These are phyloP conservation scores for Danaus plexippus DNA, from an alignment of 1,140 invertebrate genomes.

Conservation along the genomic window DNA sequence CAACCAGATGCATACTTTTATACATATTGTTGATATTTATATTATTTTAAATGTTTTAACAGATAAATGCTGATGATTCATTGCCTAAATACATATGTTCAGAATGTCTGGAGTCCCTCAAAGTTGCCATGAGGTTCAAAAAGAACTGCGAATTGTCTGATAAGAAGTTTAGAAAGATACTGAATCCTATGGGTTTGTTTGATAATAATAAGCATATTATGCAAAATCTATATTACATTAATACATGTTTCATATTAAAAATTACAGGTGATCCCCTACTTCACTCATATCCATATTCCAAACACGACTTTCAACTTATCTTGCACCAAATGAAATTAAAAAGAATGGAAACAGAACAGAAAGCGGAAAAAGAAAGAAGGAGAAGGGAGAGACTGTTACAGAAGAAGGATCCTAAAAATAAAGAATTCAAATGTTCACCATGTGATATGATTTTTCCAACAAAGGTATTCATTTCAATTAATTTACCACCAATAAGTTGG, in stretches of 20 bases:
- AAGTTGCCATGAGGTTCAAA: slow-evolving; percentile 44
- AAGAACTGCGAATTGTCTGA: slow-evolving; percentile 51
- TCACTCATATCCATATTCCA: slow-evolving; percentile 62
- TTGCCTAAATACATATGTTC: slow-evolving; percentile 57
- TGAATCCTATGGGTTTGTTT: slow-evolving; percentile 49
- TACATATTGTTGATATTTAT: not conserved
- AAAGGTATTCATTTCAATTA: slow-evolving; percentile 31
- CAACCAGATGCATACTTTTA: too few relatives aligned
- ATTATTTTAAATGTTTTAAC: slow-evolving; percentile 19
- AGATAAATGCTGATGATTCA: slow-evolving; percentile 52
- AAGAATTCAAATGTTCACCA: slow-evolving; percentile 57
- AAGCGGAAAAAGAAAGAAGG: slow-evolving; percentile 34
- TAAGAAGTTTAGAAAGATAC: slow-evolving; percentile 53
- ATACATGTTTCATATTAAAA: not conserved
- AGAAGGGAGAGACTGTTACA: slow-evolving; percentile 41
- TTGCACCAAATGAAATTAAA: slow-evolving; percentile 59
- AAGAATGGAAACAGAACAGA: slow-evolving; percentile 42
- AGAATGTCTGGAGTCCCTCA: slow-evolving; percentile 46
- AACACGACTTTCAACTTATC: slow-evolving; percentile 63
- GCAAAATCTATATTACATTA: too few relatives aligned
- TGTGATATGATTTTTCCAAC: slow-evolving; percentile 54
- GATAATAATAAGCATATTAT: too few relatives aligned
- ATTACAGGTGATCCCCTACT: slow-evolving; percentile 42
- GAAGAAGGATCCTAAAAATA: slow-evolving; percentile 50
- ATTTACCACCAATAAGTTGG: too few relatives aligned